These are phyloP conservation scores for Spodoptera litura DNA, from an alignment of 1,140 invertebrate genomes.

Conservation along the genomic window DNA sequence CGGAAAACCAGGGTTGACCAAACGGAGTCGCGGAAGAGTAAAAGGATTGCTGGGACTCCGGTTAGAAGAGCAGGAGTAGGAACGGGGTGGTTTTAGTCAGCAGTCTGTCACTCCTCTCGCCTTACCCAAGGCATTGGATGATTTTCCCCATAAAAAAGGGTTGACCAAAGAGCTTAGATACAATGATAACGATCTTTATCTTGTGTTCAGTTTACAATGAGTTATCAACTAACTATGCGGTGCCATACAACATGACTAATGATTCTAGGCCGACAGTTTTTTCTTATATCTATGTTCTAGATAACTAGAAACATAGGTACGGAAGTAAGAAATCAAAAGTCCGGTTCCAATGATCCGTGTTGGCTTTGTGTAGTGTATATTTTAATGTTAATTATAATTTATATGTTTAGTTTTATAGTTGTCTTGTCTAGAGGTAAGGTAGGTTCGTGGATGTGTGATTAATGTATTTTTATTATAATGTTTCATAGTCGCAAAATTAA, in stretches of 20 bases:
- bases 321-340: constrained; percentile 1
- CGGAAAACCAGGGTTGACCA: not conserved
- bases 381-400: not conserved
- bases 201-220: not conserved
- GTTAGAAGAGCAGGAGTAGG: too few relatives aligned
- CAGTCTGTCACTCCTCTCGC: too few relatives aligned
- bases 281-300: constrained; percentile 18
- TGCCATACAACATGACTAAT: constrained; percentile 24
- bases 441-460: too few relatives aligned
- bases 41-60: too few relatives aligned
- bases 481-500: too few relatives aligned
- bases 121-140: too few relatives aligned
- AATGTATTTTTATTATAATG: too few relatives aligned
- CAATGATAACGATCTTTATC: constrained; percentile 4
- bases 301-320: constrained; percentile 7
- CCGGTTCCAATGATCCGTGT: constrained; percentile 5
- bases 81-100: too few relatives aligned
- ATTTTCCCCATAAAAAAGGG: not conserved
- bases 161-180: not conserved
- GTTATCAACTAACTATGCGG: not conserved
- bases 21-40: too few relatives aligned
- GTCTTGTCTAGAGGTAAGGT: too few relatives aligned
- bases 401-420: not conserved
- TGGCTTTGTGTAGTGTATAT: not conserved
- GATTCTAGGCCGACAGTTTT: constrained; percentile 8